Conservation (phyloP, 2,888 invertebrate genomes). For the Drosophila setosimentum region DNA sequence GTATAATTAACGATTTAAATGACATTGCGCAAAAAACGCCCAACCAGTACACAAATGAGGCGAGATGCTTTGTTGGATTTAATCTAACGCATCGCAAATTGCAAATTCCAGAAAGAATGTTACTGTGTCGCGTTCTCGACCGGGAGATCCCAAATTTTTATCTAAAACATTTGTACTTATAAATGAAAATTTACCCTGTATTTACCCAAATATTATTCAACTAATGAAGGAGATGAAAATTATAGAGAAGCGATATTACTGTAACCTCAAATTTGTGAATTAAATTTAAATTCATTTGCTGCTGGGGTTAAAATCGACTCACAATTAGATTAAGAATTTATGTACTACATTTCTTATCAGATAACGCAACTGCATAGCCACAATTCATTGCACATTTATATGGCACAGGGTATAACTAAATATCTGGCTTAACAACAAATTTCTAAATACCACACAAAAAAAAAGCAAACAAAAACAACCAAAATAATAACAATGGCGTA, state of each 20-base stretch:
- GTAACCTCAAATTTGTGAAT: background rate
- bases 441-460: slow-evolving; percentile 6
- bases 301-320: background rate
- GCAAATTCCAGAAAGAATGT: slow-evolving; percentile 9
- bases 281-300: background rate
- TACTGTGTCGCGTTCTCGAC: background rate
- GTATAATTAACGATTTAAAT: slow-evolving; percentile 50
- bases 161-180: background rate
- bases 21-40: slow-evolving; percentile 33
- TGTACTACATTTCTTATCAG: background rate
- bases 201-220: background rate
- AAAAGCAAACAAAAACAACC: background rate
- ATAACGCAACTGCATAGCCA: background rate
- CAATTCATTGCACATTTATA: background rate
- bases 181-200: background rate
- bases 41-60: slow-evolving; percentile 24
- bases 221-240: background rate
- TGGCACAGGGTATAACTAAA: slow-evolving; percentile 16
- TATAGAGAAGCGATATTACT: background rate
- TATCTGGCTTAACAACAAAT: slow-evolving; percentile 17
- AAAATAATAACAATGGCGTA: slow-evolving; percentile 17
- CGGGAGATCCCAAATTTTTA: background rate
- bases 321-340: background rate
- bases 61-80: slow-evolving; percentile 25
- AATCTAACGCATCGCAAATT: slow-evolving; percentile 52